Conservation (phyloP, 2,113 vertebrate genomes). For the Panurus biarmicus region DNA sequence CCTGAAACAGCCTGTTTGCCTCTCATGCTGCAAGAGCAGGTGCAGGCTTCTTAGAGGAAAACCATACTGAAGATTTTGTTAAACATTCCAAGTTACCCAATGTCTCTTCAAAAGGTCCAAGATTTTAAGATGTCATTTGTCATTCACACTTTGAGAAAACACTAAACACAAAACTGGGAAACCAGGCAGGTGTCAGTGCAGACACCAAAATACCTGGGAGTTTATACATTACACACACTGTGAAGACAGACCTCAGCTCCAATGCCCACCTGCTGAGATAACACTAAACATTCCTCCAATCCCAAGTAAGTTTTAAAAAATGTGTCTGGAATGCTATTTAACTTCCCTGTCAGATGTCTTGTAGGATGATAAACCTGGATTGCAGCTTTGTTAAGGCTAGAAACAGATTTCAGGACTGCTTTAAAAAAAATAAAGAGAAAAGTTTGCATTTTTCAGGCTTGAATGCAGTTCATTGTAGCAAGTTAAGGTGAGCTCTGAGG, state of each 20-base stretch:
- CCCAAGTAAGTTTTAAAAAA: background rate
- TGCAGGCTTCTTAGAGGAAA: background rate
- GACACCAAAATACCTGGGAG: background rate
- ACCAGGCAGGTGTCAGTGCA: background rate
- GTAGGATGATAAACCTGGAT: background rate
- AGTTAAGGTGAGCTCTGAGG: background rate
- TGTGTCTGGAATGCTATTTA: background rate
- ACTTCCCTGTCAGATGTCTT: background rate
- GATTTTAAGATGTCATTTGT: background rate
- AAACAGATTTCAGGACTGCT: background rate
- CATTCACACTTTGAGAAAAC: background rate
- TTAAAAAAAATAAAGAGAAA: background rate
- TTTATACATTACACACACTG: background rate
- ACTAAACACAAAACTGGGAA: background rate
- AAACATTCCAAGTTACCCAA: background rate
- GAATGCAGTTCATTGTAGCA: background rate
- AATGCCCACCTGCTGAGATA: background rate
- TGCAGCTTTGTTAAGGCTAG: background rate
- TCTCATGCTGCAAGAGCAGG: background rate
- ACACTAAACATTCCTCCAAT: background rate
- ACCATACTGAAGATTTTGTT: background rate
- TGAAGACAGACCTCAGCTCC: background rate
- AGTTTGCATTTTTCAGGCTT: background rate
- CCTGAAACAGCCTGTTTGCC: background rate
- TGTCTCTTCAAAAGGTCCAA: background rate